These are phyloP conservation scores for Tenebrio molitor DNA, from an alignment of 1,140 invertebrate genomes.

Conservation along the genomic window DNA sequence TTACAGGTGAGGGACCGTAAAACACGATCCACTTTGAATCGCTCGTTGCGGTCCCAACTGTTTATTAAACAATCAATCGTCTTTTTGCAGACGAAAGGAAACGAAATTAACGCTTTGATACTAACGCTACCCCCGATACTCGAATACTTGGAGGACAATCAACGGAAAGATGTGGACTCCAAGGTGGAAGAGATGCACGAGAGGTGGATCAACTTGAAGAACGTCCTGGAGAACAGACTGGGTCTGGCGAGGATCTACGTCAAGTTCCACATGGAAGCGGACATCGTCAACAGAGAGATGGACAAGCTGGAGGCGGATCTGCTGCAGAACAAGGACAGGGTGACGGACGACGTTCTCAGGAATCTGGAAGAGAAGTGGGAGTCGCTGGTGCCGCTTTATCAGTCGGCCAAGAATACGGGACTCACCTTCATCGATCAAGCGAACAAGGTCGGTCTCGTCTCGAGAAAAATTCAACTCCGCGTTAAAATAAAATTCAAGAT, in stretches of 20 bases:
- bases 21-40: too few relatives aligned
- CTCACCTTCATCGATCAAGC: conserved; percentile 79
- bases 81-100: conserved; percentile 74
- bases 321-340: conserved; percentile 64
- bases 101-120: conserved; percentile 76
- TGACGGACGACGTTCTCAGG: conserved; percentile 71
- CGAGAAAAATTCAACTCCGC: too few relatives aligned
- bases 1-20: conserved; percentile 76
- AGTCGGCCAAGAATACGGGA: conserved; percentile 74
- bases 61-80: not conserved
- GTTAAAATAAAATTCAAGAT: too few relatives aligned
- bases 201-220: conserved; percentile 77
- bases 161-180: conserved; percentile 73
- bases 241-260: conserved; percentile 77
- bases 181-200: conserved; percentile 75
- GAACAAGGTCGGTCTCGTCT: conserved; percentile 72
- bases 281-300: conserved; percentile 76
- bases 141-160: conserved; percentile 76
- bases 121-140: conserved; percentile 76
- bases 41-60: conserved; percentile 9
- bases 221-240: conserved; percentile 75
- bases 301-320: conserved; percentile 76
- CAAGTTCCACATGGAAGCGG: conserved; percentile 80
- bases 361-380: conserved; percentile 75
- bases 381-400: conserved; percentile 72